A percentile compares a stretch with the other conserved stretches of the same genome.
Conservation (phyloP, 2,113 vertebrate genomes). For the Galeopterus variegatus region DNA sequence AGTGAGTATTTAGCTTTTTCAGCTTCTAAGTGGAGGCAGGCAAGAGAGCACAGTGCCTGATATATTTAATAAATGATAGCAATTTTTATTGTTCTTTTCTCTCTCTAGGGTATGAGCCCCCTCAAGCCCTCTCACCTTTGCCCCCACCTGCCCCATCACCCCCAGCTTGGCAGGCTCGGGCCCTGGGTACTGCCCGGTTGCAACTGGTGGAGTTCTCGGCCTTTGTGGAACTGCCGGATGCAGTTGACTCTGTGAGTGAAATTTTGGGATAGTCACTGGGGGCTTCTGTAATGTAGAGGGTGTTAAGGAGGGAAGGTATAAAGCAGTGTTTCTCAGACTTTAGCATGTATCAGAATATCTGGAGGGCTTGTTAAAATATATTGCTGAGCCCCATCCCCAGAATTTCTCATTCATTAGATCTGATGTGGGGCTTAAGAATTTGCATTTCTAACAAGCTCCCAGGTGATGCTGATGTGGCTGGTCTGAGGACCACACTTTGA, state of each 20-base stretch:
- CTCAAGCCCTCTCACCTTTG: slow-evolving; percentile 81
- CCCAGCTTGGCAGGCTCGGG: slow-evolving; percentile 86
- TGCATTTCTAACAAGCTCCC: neutral
- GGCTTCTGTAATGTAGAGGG: neutral
- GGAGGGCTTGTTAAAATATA: neutral
- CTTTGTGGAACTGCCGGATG: slow-evolving; percentile 87
- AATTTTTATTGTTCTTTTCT: slow-evolving; percentile 37
- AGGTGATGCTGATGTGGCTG: neutral
- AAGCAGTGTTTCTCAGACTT: neutral
- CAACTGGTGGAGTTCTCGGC: slow-evolving; percentile 88
- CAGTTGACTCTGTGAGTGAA: slow-evolving; percentile 86
- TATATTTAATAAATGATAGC: neutral
- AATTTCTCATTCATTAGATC: neutral
- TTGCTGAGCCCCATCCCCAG: neutral
- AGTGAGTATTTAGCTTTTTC: slow-evolving; percentile 84
- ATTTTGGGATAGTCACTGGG: neutral
- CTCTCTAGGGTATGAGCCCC: slow-evolving; percentile 82
- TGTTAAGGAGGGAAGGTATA: neutral
- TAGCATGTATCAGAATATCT: neutral
- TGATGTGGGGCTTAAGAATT: neutral
- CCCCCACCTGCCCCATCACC: slow-evolving; percentile 81
- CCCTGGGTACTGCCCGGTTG: slow-evolving; percentile 86
- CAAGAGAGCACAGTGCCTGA: slow-evolving; percentile 68
- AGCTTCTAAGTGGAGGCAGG: slow-evolving; percentile 77
- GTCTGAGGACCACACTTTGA: neutral